phyloP scores from a whole-genome alignment of 2,888 invertebrate species.

The Lathronympha strigana region DNA sequence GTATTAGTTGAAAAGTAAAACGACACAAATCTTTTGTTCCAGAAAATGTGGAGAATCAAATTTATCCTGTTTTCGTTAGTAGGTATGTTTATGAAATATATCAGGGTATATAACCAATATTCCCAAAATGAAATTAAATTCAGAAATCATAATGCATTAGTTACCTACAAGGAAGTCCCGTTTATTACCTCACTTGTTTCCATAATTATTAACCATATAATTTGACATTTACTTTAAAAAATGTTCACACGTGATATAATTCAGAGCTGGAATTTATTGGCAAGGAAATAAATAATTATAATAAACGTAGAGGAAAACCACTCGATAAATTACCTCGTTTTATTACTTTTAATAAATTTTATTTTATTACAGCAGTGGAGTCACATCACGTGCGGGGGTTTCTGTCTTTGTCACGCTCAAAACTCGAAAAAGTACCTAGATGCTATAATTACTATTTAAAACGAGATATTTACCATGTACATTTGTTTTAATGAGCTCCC shows the following conservation, averaged over 20 bases:
- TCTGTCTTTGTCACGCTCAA: constrained; percentile 25
- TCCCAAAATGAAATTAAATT: neutral
- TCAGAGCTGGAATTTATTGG: constrained; percentile 18
- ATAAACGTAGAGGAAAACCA: constrained; percentile 55
- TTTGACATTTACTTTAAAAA: neutral
- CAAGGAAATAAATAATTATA: constrained; percentile 20
- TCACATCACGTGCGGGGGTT: constrained; percentile 31
- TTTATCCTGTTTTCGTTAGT: neutral
- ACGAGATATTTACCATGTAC: neutral
- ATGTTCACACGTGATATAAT: constrained; percentile 3
- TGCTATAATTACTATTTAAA: neutral
- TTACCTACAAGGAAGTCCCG: neutral
- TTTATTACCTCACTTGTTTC: neutral
- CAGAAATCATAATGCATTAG: neutral
- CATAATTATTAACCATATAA: neutral
- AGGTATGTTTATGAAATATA: neutral
- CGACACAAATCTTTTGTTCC: neutral
- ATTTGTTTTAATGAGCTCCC: neutral
- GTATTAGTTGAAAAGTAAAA: too few species aligned
- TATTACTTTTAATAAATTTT: constrained; percentile 40
- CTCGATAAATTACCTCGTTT: constrained; percentile 54
- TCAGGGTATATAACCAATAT: neutral
- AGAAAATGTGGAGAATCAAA: neutral
- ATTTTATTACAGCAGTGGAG: constrained; percentile 31
- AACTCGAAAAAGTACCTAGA: constrained; percentile 17